phyloP scores from a whole-genome alignment of 2,797 vertebrate species.

The Tangara arthus region DNA sequence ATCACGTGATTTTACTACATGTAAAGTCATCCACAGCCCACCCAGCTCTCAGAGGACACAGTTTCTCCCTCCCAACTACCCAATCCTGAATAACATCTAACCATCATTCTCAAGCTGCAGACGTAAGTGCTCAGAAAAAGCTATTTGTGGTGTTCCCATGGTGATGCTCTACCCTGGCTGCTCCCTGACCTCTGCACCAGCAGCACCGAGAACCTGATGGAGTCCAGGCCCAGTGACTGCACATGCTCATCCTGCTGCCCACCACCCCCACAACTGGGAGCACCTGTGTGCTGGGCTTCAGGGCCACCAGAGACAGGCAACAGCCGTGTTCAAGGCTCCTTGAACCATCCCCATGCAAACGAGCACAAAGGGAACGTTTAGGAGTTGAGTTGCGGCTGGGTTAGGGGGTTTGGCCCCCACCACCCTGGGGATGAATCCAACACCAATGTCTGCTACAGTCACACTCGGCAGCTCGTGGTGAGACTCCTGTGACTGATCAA shows the following conservation, averaged over 20 bases:
- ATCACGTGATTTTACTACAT: neutral
- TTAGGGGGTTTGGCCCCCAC: accelerated
- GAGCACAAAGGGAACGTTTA: accelerated
- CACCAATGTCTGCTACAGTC: accelerated
- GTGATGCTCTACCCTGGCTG: neutral
- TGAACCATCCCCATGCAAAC: neutral
- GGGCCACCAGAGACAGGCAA: neutral
- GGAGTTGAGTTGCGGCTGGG: accelerated
- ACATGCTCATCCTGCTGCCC: accelerated
- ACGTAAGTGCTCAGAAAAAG: neutral
- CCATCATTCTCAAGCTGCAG: neutral
- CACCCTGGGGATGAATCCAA: neutral
- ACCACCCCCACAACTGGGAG: neutral
- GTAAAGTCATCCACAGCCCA: neutral
- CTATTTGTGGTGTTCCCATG: neutral
- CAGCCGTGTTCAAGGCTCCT: accelerated
- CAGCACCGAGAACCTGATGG: accelerated
- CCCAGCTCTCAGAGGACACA: neutral
- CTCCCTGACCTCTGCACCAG: neutral
- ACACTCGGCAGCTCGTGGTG: accelerated
- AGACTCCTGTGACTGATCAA: accelerated
- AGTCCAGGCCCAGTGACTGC: neutral
- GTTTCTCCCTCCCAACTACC: neutral
- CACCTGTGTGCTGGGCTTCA: accelerated
- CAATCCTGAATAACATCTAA: neutral